A percentile compares a stretch with the other conserved stretches of the same genome.
phyloP scores from a whole-genome alignment of 2,888 invertebrate species.

The Ischnus inquisitorius region DNA sequence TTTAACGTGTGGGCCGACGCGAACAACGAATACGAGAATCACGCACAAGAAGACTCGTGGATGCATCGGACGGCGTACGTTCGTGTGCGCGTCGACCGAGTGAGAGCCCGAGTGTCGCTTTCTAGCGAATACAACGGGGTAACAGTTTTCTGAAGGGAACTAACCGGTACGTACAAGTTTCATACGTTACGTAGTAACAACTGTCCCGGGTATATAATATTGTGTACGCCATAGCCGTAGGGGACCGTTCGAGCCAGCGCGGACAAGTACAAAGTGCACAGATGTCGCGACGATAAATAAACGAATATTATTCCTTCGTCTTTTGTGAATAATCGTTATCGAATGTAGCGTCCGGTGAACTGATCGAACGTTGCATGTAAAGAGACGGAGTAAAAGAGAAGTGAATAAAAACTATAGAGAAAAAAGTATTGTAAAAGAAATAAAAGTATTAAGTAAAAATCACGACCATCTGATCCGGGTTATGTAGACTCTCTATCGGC shows the following conservation, averaged over 20 bases:
- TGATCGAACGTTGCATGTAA: constrained; percentile 68
- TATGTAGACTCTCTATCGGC: constrained; percentile 59
- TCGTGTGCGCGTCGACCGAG: constrained; percentile 41
- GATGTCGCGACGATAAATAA: constrained; percentile 72
- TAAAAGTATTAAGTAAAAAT: constrained; percentile 62
- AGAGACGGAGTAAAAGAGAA: constrained; percentile 32
- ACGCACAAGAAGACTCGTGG: constrained; percentile 36
- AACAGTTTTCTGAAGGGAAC: constrained; percentile 67
- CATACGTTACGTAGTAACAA: constrained; percentile 56
- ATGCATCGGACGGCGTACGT: constrained; percentile 31
- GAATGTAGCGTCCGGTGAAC: constrained; percentile 68
- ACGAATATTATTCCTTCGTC: constrained; percentile 71
- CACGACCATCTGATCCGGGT: constrained; percentile 58
- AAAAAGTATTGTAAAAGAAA: constrained; percentile 34
- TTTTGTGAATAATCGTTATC: constrained; percentile 73
- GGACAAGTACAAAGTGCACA: constrained; percentile 74
- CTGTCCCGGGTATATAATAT: constrained; percentile 17
- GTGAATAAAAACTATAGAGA: constrained; percentile 32
- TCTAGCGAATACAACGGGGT: constrained; percentile 68
- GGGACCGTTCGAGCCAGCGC: constrained; percentile 57
- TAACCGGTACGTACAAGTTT: constrained; percentile 54
- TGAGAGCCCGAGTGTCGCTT: constrained; percentile 56
- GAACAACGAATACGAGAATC: constrained; percentile 63
- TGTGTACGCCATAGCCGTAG: constrained; percentile 15
- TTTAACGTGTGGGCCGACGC: constrained; percentile 52